A percentile compares a stretch with the other conserved stretches of the same genome.
Evolutionary conservation across 2,113 vertebrate species (phyloP).

Genomic region (Neogobius melanostomus): DNA sequence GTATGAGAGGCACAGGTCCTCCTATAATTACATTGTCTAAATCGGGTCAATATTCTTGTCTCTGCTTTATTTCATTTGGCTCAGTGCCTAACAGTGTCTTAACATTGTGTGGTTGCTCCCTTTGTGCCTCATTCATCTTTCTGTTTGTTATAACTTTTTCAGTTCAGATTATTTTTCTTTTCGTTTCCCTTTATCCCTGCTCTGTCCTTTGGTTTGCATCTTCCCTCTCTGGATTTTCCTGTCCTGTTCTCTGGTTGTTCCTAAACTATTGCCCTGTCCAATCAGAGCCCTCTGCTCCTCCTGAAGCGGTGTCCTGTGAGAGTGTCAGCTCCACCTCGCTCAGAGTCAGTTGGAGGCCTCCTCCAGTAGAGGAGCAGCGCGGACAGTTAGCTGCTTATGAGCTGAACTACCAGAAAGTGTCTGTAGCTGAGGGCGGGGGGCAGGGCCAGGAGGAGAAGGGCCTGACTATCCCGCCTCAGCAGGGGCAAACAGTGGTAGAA

Average conservation of each 20-base stretch:
- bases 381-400: constrained; percentile 89
- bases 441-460: constrained; percentile 75
- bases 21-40: constrained; percentile 75
- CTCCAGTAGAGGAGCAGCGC: constrained; percentile 85
- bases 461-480: constrained; percentile 80
- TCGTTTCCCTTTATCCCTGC: constrained; percentile 61
- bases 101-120: constrained; percentile 45
- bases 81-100: constrained; percentile 45
- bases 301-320: constrained; percentile 89
- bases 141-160: constrained; percentile 44
- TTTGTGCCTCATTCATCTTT: constrained; percentile 36
- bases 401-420: constrained; percentile 86
- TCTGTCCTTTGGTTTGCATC: constrained; percentile 63
- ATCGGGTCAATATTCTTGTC: constrained; percentile 63
- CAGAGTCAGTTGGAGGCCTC: constrained; percentile 93
- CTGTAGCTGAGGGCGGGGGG: constrained; percentile 76
- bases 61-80: constrained; percentile 62
- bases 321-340: constrained; percentile 90
- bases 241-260: constrained; percentile 35
- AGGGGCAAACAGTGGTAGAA: constrained; percentile 82
- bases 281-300: constrained; percentile 91
- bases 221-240: constrained; percentile 79
- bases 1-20: constrained; percentile 51
- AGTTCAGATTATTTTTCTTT: constrained; percentile 55
- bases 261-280: constrained; percentile 65